Conservation (phyloP, 2,888 invertebrate genomes). For the Scaptomyza reducta region DNA sequence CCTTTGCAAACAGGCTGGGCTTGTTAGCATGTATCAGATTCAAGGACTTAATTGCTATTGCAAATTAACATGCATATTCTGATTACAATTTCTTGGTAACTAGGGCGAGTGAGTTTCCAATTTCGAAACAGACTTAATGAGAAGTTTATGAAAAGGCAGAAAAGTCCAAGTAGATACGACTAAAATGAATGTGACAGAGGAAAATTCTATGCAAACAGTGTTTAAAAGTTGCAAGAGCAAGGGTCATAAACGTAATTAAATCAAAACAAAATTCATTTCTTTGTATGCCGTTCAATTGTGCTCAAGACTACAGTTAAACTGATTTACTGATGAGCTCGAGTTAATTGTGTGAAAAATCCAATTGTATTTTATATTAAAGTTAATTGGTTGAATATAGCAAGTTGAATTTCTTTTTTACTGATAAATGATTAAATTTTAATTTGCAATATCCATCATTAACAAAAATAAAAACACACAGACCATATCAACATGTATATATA, state of each 20-base stretch:
- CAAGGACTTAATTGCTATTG: neutral
- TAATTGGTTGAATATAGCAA: slow-evolving; percentile 25
- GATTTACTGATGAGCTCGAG: slow-evolving; percentile 3
- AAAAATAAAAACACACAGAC: slow-evolving; percentile 18
- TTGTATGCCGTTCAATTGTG: neutral
- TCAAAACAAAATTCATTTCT: neutral
- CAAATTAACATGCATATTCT: neutral
- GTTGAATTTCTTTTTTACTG: slow-evolving; percentile 46
- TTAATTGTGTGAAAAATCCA: slow-evolving; percentile 5
- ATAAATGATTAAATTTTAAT: slow-evolving; percentile 55
- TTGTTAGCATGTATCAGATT: neutral
- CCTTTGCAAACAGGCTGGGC: neutral
- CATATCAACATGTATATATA: neutral
- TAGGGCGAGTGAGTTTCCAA: neutral
- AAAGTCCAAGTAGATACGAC: slow-evolving; percentile 3
- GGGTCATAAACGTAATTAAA: neutral
- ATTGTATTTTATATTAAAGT: slow-evolving; percentile 5
- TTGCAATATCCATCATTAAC: slow-evolving; percentile 38
- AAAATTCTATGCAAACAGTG: neutral
- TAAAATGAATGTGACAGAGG: neutral
- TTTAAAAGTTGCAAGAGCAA: too few species aligned
- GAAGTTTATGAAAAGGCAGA: slow-evolving; percentile 9
- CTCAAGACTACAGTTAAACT: neutral
- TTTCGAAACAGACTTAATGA: slow-evolving; percentile 14
- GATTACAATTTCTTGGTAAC: neutral